Percentiles rank a stretch among this genome's conserved stretches.
These are phyloP conservation scores for Drosophila arizonae DNA, from an alignment of 1,140 invertebrate species.

Conservation along the genomic window DNA sequence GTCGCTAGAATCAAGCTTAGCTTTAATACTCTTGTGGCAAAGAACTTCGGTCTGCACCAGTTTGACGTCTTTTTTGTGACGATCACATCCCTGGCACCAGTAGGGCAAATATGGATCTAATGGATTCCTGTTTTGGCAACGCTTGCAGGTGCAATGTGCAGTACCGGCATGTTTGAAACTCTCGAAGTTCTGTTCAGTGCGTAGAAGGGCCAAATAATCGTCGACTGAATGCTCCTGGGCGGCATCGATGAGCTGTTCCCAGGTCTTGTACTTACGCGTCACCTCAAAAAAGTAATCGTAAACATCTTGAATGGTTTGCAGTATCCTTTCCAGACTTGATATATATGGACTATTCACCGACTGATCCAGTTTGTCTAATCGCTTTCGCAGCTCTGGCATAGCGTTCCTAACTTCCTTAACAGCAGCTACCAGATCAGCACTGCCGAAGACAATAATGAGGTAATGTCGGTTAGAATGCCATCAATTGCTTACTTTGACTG, in stretches of 20 bases:
- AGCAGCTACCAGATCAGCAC: conserved; percentile 20
- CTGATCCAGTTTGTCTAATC: conserved; percentile 48
- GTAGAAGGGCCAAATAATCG: conserved; percentile 58
- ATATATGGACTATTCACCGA: conserved; percentile 46
- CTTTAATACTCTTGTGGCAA: background rate
- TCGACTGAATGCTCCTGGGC: conserved; percentile 61
- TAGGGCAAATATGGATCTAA: conserved; percentile 49
- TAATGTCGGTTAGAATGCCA: background rate
- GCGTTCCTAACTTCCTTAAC: conserved; percentile 34
- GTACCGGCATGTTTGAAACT: conserved; percentile 51
- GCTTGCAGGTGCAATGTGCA: conserved; percentile 64
- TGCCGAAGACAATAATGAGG: background rate
- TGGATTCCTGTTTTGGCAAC: conserved; percentile 57
- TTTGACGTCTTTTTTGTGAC: conserved; percentile 9
- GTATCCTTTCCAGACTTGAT: conserved; percentile 21
- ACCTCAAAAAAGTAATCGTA: conserved; percentile 64
- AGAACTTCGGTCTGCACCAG: conserved; percentile 3
- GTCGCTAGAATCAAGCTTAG: conserved; percentile 8
- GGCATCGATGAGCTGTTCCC: conserved; percentile 65
- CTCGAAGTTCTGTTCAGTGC: conserved; percentile 33
- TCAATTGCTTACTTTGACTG: conserved; percentile 49
- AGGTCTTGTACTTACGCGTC: conserved; percentile 47
- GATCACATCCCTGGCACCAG: conserved; percentile 51
- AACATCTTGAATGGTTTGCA: conserved; percentile 53
- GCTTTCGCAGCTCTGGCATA: conserved; percentile 40